Base-by-base conservation (phyloP, 2,888 invertebrate genomes). In the Pollenia griseotomentosa region DNA sequence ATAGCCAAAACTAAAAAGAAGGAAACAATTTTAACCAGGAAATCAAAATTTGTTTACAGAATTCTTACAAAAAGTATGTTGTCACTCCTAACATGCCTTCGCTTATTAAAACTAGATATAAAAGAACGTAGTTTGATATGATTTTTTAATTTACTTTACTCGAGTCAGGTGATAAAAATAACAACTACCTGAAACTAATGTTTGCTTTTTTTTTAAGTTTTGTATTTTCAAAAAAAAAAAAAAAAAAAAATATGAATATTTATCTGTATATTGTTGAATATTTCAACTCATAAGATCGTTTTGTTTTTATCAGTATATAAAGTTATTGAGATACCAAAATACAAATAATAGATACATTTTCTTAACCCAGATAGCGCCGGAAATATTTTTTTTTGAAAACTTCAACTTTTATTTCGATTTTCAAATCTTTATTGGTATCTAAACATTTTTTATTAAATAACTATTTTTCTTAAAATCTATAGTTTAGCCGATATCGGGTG, bases 301-400 rank as follows among this genome's bases (percentile, higher is more conserved):
- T 73, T 59, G 55, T 48, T 68, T 80, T 51, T 61, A 42, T 61
- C 70, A 79, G 51, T 70, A 61, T 70, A 61, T 63, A 42, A 53
- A 23, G 42, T 42, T 53, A 12, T 57, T 70, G 4, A 59, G 46
- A 68, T 65, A 65, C 16, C 19, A 57, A 53, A 14, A 53, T 6
- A 53, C n/a, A 53, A 14, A 53, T 57, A 16, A 10, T 11, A 57
- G 19, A 57, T 57, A 57, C 16, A 16, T 8, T 4, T 19, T 16
- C 6, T 11, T 8, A 65, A 14, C n/a, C n/a, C n/a, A n/a, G n/a
- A n/a, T n/a, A n/a, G n/a, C n/a, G n/a, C n/a, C n/a, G n/a, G n/a
- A n/a, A n/a, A n/a, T n/a, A n/a, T n/a, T n/a, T n/a, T n/a, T n/a
- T n/a, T n/a, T n/a, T n/a, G n/a, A n/a, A n/a, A n/a, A n/a, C n/a